Evolutionary conservation across 2,113 vertebrate species (phyloP), one percentile per base, ranked within the genome.

Genomic region (Amia ocellicauda): DNA sequence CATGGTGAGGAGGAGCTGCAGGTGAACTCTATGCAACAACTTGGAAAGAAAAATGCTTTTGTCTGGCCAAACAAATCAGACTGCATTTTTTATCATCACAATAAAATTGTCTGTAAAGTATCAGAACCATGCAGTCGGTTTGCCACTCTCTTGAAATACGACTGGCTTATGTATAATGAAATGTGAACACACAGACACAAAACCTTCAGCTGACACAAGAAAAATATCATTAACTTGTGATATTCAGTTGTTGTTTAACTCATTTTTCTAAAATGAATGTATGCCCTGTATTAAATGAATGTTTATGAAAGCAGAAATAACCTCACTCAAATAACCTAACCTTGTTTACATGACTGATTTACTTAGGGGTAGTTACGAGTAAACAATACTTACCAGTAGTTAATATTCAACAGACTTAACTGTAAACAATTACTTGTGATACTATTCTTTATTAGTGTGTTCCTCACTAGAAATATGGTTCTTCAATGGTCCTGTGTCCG

Each of bases 51-150:
- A 41, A 66, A 51, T 66, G 20, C 29, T 8, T 66, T 66, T 41
- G 22, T 66, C 63, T 66, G 55, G 55, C 27, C 63, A 57, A 57
- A 45, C 53, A 64, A 64, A 29, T 16, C 42, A 64, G 50, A 63
- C n/a, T n/a, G n/a, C n/a, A n/a, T n/a, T n/a, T n/a, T n/a, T n/a
- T n/a, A n/a, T n/a, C n/a, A n/a, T n/a, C 26, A 50, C 43, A 50
- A 61, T 61, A 14, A 61, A 61, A 61, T 61, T 28, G 45, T 61
- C 43, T 60, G 58, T 29, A 27, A n/a, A 61, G 50, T 61, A 61
- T 50, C 43, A 50, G n/a, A 61, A 45, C 58, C 59, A 28, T 60
- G 42, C 42, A 49, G 42, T 24, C 16, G 43, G 36, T 59, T 59
- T 59, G 58, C 58, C 40, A n/a, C n/a, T n/a, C n/a, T n/a, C n/a